Base-by-base conservation (phyloP, 2,797 vertebrate species). In the Malurus leucopterus region DNA sequence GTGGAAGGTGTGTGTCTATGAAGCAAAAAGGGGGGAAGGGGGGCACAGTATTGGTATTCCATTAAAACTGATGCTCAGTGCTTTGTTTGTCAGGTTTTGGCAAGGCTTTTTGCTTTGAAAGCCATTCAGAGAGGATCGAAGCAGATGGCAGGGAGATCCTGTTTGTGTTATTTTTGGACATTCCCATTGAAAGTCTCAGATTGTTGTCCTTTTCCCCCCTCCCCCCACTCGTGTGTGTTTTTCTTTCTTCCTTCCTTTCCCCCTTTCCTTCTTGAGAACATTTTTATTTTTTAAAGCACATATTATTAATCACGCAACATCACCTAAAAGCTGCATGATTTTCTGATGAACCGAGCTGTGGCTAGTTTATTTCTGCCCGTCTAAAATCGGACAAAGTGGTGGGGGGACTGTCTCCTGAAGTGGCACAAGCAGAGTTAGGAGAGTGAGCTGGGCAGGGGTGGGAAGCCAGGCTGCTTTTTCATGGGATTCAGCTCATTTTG, bases 161-260 rank as follows among this genome's bases (percentile, higher is more conserved):
- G 75, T 92, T 93, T 88, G 72, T 95, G 80, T 96, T 95, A 92
- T 92, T 94, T 95, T 93, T 87, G 89, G 93, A 92, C 84, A 88
- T 95, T 95, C 81, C 63, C 89, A 62, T 50, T 86, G 88, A 91
- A 74, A 86, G 81, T 94, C 86, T 95, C 74, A 89, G 82, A 94
- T 88, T 84, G 89, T 94, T 92, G 90, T 94, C 67, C 86, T 80
- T 95, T 76, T 43, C 71, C 14, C 20, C 93, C 64, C 46, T 90
- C 54, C 72, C 82, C 55, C 54, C 58, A 71, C 51, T 93, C 4
- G 0, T 74, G 41, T 58, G 21, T 91, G 68, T 84, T 95, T 61
- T 69, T 88, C 63, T 89, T 84, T 90, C 77, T 94, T 94, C 71
- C 84, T 84, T 91, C 49, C 71, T 85, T 76, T 61, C 54, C 26